phyloP scores from a whole-genome alignment of 2,797 vertebrate genomes.

The Enteromius anoplus region DNA sequence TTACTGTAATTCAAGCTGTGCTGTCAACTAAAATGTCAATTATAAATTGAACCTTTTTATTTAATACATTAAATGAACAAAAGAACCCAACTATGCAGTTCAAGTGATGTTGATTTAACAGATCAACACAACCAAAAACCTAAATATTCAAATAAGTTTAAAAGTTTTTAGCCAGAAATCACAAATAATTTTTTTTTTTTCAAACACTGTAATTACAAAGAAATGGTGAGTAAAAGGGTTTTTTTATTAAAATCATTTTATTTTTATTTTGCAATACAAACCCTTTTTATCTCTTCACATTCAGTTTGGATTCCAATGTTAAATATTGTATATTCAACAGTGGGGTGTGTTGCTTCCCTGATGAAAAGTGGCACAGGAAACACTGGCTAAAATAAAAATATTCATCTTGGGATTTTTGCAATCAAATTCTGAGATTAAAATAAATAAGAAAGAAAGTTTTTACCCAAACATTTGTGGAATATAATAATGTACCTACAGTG shows the following conservation, averaged over 20 bases:
- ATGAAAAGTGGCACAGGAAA: neutral
- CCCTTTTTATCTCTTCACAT: neutral
- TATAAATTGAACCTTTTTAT: neutral
- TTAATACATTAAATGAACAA: neutral
- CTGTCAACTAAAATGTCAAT: neutral
- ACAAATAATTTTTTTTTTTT: neutral
- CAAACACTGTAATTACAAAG: neutral
- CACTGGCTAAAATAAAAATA: neutral
- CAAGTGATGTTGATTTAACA: neutral
- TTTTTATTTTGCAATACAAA: neutral
- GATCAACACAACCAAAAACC: neutral
- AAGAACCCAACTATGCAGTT: neutral
- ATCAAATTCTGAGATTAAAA: neutral
- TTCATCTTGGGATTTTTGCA: neutral
- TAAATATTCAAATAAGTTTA: neutral
- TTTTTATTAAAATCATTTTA: too few species aligned
- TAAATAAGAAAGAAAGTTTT: too few species aligned
- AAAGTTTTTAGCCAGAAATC: neutral
- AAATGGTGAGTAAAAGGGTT: neutral
- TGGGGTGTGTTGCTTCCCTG: neutral
- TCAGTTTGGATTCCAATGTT: neutral
- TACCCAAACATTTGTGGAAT: too few species aligned
- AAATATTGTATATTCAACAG: slow-evolving; percentile 1
- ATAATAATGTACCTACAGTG: neutral
- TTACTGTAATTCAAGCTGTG: neutral